Evolutionary conservation across 2,888 invertebrate species (phyloP), one percentile per base, ranked within the genome.

Genomic region (Acleris sparsana): DNA sequence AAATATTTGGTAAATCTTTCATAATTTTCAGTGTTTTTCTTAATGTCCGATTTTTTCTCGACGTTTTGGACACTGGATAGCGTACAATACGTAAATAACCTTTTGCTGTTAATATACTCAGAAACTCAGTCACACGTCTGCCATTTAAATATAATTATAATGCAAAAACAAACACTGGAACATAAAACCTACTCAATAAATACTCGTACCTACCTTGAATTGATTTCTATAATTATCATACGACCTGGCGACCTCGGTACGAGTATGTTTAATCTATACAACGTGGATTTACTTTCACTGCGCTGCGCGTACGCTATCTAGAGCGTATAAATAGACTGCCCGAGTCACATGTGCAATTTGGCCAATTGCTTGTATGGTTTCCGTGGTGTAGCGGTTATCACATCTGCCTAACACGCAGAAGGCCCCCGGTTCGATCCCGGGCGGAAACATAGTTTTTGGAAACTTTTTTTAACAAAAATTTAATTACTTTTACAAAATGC

Each of bases 371-470:
- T 4, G n/a, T 48, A 52, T 62, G 7, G 95, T 95, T 96, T 96
- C 95, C 95, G 96, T 96, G 96, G 96, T 96, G 96, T 96, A 96
- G 96, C 95, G 96, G 96, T 96, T 96, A 96, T 96, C 96, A 96
- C 96, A 95, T 96, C 96, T 96, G 96, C 96, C 96, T 96, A 96
- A 96, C 96, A 96, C 96, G 96, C 96, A 96, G 96, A 96, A 96
- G 96, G 96, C 94, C 96, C 96, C 96, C 96, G 95, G 96, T 96
- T 96, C 96, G 95, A 96, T 95, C 96, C 96, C 95, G 95, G 95
- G 96, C 96, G 95, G 94, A 95, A 96, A 95, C 95, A 95, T 82
- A 6, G 3, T 20, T 61, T 66, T 66, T 66, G 29, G 5, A 11
- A 7, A 5, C 44, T 22, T 22, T 56, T 29, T 44, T 52, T 33